Percentiles rank a stretch among this genome's conserved stretches.
These are phyloP conservation scores for Andricus quercusramuli DNA, from an alignment of 2,888 invertebrate genomes.

Conservation along the genomic window DNA sequence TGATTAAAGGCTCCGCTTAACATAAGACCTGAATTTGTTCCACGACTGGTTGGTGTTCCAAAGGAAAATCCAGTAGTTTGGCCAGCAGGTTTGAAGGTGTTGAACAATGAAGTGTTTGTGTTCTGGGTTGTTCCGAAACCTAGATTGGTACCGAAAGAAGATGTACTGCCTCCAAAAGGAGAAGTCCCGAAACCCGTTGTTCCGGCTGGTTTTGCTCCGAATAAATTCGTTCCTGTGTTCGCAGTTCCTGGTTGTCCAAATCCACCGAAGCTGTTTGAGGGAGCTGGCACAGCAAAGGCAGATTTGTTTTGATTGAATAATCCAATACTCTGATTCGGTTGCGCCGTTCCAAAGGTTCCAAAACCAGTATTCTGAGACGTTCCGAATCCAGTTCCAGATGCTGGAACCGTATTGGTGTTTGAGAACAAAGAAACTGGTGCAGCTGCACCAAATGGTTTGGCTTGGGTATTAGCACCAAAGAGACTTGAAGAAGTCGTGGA, in stretches of 20 bases:
- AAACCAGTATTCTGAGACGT: slow-evolving; percentile 72
- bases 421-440: slow-evolving; percentile 74
- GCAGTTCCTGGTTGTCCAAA: slow-evolving; percentile 75
- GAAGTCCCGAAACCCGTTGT: slow-evolving; percentile 77
- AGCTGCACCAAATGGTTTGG: slow-evolving; percentile 78
- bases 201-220: slow-evolving; percentile 79
- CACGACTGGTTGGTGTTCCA: slow-evolving; percentile 67
- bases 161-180: slow-evolving; percentile 65
- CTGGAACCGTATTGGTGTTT: slow-evolving; percentile 69
- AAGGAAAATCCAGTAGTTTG: slow-evolving; percentile 77
- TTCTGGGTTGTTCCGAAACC: slow-evolving; percentile 73
- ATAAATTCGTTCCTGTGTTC: slow-evolving; percentile 76
- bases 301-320: slow-evolving; percentile 79
- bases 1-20: slow-evolving; percentile 74
- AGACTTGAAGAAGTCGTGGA: slow-evolving; percentile 71
- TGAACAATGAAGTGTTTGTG: slow-evolving; percentile 76
- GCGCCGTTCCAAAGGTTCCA: slow-evolving; percentile 74
- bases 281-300: slow-evolving; percentile 70
- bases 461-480: slow-evolving; percentile 77
- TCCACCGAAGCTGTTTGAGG: slow-evolving; percentile 76
- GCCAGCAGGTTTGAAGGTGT: slow-evolving; percentile 78
- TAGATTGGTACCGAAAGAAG: slow-evolving; percentile 63
- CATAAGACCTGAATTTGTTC: slow-evolving; percentile 76
- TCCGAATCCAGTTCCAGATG: slow-evolving; percentile 70
- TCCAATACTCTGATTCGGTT: slow-evolving; percentile 75